Percentiles rank a stretch among this genome's conserved stretches.
Evolutionary conservation across 1,140 invertebrate genomes (phyloP).

Genomic region (Brachionus paranguensis): DNA sequence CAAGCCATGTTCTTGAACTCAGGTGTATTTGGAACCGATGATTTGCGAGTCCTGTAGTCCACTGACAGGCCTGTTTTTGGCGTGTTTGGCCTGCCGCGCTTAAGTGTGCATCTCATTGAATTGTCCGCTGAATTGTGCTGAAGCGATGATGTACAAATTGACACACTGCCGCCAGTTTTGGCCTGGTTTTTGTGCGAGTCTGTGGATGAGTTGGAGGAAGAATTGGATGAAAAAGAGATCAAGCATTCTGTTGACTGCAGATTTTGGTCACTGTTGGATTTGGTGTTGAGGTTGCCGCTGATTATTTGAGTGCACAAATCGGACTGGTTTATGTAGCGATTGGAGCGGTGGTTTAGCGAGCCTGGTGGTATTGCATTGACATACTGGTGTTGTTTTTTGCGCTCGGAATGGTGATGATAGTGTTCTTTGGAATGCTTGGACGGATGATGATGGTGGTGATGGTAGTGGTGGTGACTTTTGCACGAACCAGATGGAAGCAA

Average conservation of each 20-base stretch:
- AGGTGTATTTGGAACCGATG: slow-evolving; percentile 37
- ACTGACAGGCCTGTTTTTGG: slow-evolving; percentile 35
- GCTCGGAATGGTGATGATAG: slow-evolving; percentile 19
- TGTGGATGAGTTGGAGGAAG: background rate
- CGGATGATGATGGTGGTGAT: slow-evolving; percentile 15
- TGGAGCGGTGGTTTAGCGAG: background rate
- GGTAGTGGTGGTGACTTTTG: slow-evolving; percentile 4
- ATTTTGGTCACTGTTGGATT: slow-evolving; percentile 1
- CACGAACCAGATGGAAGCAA: background rate
- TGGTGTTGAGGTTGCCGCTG: slow-evolving; percentile 1
- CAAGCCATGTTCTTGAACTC: background rate
- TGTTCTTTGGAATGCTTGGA: slow-evolving; percentile 21
- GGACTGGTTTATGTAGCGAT: slow-evolving; percentile 13
- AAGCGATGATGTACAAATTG: background rate
- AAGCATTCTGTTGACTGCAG: background rate
- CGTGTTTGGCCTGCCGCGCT: slow-evolving; percentile 18
- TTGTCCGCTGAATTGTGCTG: slow-evolving; percentile 11
- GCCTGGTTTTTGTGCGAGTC: background rate
- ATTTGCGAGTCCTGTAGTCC: slow-evolving; percentile 28
- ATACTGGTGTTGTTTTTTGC: slow-evolving; percentile 28
- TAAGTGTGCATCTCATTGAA: slow-evolving; percentile 22
- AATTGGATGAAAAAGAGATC: slow-evolving; percentile 16
- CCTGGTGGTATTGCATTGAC: background rate
- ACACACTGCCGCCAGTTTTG: background rate
- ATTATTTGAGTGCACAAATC: slow-evolving; percentile 39